Evolutionary conservation across 2,113 vertebrate species (phyloP).

Genomic region (Caranx melampygus): DNA sequence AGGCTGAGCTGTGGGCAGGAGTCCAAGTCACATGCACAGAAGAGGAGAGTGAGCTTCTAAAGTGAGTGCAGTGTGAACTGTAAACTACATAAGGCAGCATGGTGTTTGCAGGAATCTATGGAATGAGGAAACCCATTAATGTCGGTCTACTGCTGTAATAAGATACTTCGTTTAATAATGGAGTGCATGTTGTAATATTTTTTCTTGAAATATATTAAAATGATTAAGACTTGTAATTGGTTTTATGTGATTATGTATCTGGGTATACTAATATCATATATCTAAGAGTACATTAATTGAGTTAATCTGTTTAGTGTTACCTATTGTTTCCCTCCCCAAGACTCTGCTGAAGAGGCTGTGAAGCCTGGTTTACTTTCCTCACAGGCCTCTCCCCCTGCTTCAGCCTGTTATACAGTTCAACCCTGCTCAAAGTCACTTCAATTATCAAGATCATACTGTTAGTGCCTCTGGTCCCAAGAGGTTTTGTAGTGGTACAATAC

Average conservation of each 20-base stretch:
- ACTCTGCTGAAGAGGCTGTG: slow-evolving; percentile 3
- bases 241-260: background rate
- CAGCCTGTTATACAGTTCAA: slow-evolving; percentile 60
- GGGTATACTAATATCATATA: background rate
- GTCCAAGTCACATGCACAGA: slow-evolving; percentile 50
- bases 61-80: slow-evolving; percentile 41
- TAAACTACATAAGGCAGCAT: slow-evolving; percentile 18
- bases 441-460: slow-evolving; percentile 56
- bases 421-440: slow-evolving; percentile 61
- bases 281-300: background rate
- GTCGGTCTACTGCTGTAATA: slow-evolving; percentile 12
- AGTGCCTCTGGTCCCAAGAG: slow-evolving; percentile 61
- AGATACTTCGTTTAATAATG: slow-evolving; percentile 26
- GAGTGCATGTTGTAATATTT: slow-evolving; percentile 27
- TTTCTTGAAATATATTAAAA: slow-evolving; percentile 1
- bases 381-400: slow-evolving; percentile 31
- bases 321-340: slow-evolving; percentile 16
- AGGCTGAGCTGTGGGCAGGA: slow-evolving; percentile 56
- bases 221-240: background rate
- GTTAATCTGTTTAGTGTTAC: slow-evolving; percentile 26
- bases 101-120: slow-evolving; percentile 39
- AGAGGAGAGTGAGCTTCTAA: slow-evolving; percentile 38
- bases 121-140: slow-evolving; percentile 27
- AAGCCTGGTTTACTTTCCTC: slow-evolving; percentile 50
- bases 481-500: slow-evolving; percentile 42